phyloP scores from a whole-genome alignment of 2,797 vertebrate species.

The Clarias pachynema region DNA sequence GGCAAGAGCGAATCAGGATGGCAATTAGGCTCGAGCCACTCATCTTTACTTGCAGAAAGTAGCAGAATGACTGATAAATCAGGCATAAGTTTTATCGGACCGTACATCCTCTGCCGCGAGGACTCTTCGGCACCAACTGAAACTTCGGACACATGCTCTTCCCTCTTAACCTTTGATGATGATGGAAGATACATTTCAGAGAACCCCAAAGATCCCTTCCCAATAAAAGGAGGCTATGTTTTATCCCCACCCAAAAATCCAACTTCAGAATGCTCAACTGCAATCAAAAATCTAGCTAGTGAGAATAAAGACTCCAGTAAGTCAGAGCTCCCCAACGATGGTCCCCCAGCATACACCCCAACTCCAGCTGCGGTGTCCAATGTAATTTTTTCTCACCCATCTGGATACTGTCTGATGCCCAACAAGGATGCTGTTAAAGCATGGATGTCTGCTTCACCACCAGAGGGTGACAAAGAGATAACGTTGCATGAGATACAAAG shows the following conservation, averaged over 20 bases:
- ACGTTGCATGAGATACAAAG: background rate
- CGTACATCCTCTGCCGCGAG: constrained; percentile 69
- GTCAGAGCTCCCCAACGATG: background rate
- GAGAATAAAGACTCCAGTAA: background rate
- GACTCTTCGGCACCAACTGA: constrained; percentile 46
- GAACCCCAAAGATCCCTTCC: constrained; percentile 21
- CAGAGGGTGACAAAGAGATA: constrained; percentile 1
- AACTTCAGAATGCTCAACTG: background rate
- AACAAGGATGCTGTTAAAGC: constrained; percentile 18
- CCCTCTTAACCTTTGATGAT: background rate
- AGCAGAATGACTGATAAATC: constrained; percentile 50
- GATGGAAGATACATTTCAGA: constrained; percentile 28
- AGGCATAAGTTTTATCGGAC: constrained; percentile 70
- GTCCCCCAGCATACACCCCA: constrained; percentile 50
- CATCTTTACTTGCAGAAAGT: constrained; percentile 10
- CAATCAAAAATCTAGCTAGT: background rate
- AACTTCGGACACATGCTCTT: background rate
- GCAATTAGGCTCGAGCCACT: constrained; percentile 9
- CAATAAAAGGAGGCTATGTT: constrained; percentile 58
- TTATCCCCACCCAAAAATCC: constrained; percentile 24
- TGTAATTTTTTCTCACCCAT: constrained; percentile 49
- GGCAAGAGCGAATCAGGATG: constrained; percentile 4
- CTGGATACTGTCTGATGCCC: constrained; percentile 70
- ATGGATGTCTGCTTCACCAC: background rate
- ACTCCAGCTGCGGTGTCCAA: constrained; percentile 44